Evolutionary conservation across 1,140 invertebrate species (phyloP), one percentile per base, ranked within the genome.

Genomic region (Colletes latitarsis): DNA sequence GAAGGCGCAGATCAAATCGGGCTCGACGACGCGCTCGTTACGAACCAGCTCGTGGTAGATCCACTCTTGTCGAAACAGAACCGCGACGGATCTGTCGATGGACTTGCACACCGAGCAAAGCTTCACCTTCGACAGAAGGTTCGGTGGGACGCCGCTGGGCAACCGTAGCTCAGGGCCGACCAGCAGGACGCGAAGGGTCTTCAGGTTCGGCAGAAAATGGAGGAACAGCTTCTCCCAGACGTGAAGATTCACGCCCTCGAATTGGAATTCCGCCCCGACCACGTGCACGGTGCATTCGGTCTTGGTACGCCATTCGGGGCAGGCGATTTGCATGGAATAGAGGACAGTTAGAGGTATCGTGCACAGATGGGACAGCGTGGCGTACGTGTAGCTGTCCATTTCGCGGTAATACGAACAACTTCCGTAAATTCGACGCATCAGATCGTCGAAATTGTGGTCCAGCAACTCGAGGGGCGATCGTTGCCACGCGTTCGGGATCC

Each of bases 191-290:
- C 92, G 93, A 0, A 96, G 83, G 46, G 90, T 92, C 67, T 93
- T 93, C 1, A 96, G 81, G 1, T 93, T 86, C 0, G 95, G 95
- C 6, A 94, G 86, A 43, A 96, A 93, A 88, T 97, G 96, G 0
- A 96, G 86, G 73, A 96, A 95, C 84, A 96, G 94, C 43, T 94
- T 93, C 86, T 96, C 96, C 96, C 96, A 97, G 67, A 96, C 96
- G 46, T 94, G 92, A 2, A 96, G 83, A 62, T 94, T 93, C 71
- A 95, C 94, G 3, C 95, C 95, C 89, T 96, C 96, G 81, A 96
- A 96, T 57, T 96, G 95, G 21, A 96, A 93, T 86, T 96, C 96
- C 0, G 96, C 95, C 0, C 96, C 96, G 30, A 96, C 92, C 14
- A 95, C 84, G 79, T 96, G 95, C 52, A 96, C 90, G 0, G 90